phyloP scores from a whole-genome alignment of 2,797 vertebrate genomes.

The Pangasius macronema region DNA sequence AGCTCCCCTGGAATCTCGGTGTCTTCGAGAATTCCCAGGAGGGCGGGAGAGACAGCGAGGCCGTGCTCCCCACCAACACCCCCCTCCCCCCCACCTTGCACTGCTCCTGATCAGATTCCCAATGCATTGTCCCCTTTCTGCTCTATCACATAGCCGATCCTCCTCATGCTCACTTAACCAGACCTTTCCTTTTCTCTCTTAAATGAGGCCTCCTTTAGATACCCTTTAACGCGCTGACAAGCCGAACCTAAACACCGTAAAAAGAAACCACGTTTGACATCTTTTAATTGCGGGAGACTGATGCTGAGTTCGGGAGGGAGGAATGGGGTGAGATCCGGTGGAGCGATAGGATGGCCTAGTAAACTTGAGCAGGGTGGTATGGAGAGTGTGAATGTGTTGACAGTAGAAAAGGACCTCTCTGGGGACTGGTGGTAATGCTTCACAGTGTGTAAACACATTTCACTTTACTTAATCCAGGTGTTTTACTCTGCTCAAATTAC shows the following conservation, averaged over 20 bases:
- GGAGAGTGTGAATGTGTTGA: conserved; percentile 68
- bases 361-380: conserved; percentile 68
- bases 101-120: conserved; percentile 77
- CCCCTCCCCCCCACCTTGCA: conserved; percentile 15
- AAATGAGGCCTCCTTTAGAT: conserved; percentile 84
- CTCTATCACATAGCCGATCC: conserved; percentile 69
- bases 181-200: conserved; percentile 66
- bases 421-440: conserved; percentile 61
- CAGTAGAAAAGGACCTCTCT: conserved; percentile 60
- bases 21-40: conserved; percentile 80
- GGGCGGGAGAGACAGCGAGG: conserved; percentile 75
- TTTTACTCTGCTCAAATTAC: conserved; percentile 49
- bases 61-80: conserved; percentile 54
- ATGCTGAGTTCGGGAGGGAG: conserved; percentile 63
- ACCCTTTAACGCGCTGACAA: conserved; percentile 80
- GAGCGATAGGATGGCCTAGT: conserved; percentile 40
- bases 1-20: conserved; percentile 80
- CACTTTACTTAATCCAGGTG: conserved; percentile 42
- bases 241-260: conserved; percentile 73
- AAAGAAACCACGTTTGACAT: conserved; percentile 83
- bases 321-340: conserved; percentile 38
- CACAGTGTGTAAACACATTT: conserved; percentile 57
- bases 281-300: conserved; percentile 83
- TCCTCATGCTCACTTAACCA: conserved; percentile 65
- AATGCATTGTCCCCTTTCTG: conserved; percentile 69